Evolutionary conservation across 2,888 invertebrate genomes (phyloP).

Genomic region (Chelonus formosanus): DNA sequence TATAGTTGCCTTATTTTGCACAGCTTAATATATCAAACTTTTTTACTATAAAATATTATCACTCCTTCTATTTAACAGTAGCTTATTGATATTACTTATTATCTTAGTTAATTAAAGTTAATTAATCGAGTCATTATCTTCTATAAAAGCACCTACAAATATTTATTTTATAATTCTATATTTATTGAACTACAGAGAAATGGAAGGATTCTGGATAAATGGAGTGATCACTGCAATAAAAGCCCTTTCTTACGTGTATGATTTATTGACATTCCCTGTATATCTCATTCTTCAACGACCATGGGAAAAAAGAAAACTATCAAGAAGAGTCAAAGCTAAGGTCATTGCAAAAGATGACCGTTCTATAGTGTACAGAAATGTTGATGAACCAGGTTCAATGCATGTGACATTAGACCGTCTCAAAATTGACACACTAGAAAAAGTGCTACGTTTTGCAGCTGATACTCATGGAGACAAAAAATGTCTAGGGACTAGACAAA

Average conservation of each 20-base stretch:
- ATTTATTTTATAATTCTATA: background rate
- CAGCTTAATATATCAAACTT: too few relatives aligned
- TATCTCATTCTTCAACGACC: constrained; percentile 88
- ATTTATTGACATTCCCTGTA: constrained; percentile 89
- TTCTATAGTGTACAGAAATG: constrained; percentile 78
- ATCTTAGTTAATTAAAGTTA: too few relatives aligned
- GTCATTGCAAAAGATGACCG: constrained; percentile 72
- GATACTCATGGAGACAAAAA: constrained; percentile 76
- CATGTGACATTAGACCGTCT: constrained; percentile 79
- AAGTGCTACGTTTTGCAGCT: constrained; percentile 83
- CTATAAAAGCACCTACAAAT: too few relatives aligned
- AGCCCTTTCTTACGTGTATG: constrained; percentile 85
- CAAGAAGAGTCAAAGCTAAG: constrained; percentile 82
- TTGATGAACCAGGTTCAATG: constrained; percentile 74
- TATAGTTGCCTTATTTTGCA: too few relatives aligned
- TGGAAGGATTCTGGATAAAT: constrained; percentile 71
- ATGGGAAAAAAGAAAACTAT: constrained; percentile 82
- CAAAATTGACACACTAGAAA: constrained; percentile 82
- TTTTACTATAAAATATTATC: too few relatives aligned
- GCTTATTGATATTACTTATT: too few relatives aligned
- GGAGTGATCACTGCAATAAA: constrained; percentile 81
- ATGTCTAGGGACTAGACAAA: constrained; percentile 89
- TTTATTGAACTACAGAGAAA: constrained; percentile 63
- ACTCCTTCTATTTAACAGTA: too few relatives aligned
- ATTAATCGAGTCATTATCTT: too few relatives aligned